Percentiles rank a stretch among this genome's conserved stretches.
Evolutionary conservation across 1,140 invertebrate species (phyloP).

Genomic region (Ctenoplectra terminalis): DNA sequence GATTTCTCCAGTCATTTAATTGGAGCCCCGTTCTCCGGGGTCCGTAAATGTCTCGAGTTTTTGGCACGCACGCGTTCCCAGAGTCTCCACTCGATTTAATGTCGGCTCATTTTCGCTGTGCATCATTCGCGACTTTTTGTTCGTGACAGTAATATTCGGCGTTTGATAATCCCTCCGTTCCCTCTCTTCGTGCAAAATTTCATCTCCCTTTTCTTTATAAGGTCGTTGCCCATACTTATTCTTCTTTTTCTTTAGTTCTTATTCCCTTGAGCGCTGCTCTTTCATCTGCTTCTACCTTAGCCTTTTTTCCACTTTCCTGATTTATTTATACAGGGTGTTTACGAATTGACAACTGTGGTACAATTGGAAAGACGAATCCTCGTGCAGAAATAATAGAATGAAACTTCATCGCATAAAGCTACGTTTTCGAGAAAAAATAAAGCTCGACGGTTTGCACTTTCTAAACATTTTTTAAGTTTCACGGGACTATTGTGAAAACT

Average conservation of each 20-base stretch:
- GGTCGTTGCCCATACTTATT: conserved; percentile 18
- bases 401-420: no score
- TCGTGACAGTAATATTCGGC: conserved; percentile 52
- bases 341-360: no score
- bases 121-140: conserved; percentile 39
- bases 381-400: no score
- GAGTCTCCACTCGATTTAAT: conserved; percentile 35
- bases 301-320: not conserved
- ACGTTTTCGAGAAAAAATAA: no score
- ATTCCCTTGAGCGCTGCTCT: not conserved
- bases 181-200: not conserved
- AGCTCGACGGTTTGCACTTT: no score
- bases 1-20: conserved; percentile 41
- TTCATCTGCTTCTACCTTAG: not conserved
- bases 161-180: conserved; percentile 53
- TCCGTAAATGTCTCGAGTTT: conserved; percentile 44
- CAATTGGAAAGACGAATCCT: no score
- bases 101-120: conserved; percentile 56
- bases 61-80: conserved; percentile 14
- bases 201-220: not conserved
- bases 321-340: no score
- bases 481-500: no score
- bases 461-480: no score
- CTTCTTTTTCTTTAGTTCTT: not conserved
- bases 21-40: not conserved